Percentiles rank a stretch among this genome's conserved stretches.
Evolutionary conservation across 2,888 invertebrate genomes (phyloP).

Genomic region (Acanthoscelides obtectus): DNA sequence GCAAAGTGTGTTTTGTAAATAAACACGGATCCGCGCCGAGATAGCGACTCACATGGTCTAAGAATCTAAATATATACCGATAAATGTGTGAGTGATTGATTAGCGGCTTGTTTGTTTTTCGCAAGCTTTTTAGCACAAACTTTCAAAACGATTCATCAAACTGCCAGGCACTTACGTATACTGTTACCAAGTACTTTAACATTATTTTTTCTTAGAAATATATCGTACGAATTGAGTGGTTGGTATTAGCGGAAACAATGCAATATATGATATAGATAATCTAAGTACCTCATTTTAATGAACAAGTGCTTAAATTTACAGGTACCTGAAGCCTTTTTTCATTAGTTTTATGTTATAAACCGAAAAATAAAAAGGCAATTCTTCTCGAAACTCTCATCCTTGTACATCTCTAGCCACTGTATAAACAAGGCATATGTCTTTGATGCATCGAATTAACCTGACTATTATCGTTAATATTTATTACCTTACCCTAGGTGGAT

Average conservation of each 20-base stretch:
- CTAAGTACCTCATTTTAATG: too few relatives aligned
- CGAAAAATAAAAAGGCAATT: too few relatives aligned
- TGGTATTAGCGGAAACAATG: not conserved
- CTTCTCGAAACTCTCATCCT: too few relatives aligned
- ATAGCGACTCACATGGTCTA: not conserved
- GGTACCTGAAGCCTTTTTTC: too few relatives aligned
- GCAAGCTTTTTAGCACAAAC: not conserved
- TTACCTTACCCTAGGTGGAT: too few relatives aligned
- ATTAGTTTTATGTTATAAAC: too few relatives aligned
- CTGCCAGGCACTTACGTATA: not conserved
- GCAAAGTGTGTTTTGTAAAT: not conserved
- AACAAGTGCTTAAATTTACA: too few relatives aligned
- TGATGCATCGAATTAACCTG: too few relatives aligned
- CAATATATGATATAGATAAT: too few relatives aligned
- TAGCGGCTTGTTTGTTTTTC: not conserved
- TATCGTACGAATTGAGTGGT: not conserved
- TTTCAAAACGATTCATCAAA: not conserved
- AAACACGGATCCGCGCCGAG: not conserved
- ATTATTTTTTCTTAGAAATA: not conserved
- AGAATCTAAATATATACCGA: conserved; percentile 3
- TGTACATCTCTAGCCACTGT: too few relatives aligned
- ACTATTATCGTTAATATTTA: too few relatives aligned
- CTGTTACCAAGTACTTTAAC: not conserved
- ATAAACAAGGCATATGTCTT: too few relatives aligned
- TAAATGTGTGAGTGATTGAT: conserved; percentile 3